Evolutionary conservation across 2,797 vertebrate species (phyloP).

Genomic region (Dromococcyx pavoninus): DNA sequence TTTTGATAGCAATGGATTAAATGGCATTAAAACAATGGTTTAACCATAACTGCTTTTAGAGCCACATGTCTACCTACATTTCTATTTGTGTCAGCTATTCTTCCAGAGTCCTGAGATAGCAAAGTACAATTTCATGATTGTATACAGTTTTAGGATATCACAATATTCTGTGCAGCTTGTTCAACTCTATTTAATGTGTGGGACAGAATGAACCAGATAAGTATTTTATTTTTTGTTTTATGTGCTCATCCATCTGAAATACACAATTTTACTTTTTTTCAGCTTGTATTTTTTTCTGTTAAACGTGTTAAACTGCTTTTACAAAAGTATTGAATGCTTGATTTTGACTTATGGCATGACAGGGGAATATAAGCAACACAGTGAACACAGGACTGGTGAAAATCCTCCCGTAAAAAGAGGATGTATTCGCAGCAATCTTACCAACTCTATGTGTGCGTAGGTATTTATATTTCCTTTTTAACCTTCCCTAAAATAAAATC

Average conservation of each 20-base stretch:
- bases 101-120: not conserved
- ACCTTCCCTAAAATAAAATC: not conserved
- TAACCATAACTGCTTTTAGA: not conserved
- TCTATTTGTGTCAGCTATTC: not conserved
- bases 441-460: not conserved
- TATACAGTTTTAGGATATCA: not conserved
- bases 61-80: not conserved
- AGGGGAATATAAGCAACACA: not conserved
- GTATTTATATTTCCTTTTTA: not conserved
- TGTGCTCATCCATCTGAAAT: not conserved
- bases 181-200: not conserved
- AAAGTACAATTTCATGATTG: not conserved
- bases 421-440: not conserved
- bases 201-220: not conserved
- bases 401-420: not conserved
- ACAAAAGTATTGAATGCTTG: not conserved
- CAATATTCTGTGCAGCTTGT: not conserved
- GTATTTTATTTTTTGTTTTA: not conserved
- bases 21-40: not conserved
- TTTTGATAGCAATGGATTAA: not conserved
- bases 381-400: not conserved
- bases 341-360: not conserved
- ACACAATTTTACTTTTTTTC: not conserved
- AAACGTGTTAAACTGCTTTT: not conserved
- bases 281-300: not conserved